Evolutionary conservation across 2,113 vertebrate species (phyloP).

Genomic region (Eptatretus burgeri): DNA sequence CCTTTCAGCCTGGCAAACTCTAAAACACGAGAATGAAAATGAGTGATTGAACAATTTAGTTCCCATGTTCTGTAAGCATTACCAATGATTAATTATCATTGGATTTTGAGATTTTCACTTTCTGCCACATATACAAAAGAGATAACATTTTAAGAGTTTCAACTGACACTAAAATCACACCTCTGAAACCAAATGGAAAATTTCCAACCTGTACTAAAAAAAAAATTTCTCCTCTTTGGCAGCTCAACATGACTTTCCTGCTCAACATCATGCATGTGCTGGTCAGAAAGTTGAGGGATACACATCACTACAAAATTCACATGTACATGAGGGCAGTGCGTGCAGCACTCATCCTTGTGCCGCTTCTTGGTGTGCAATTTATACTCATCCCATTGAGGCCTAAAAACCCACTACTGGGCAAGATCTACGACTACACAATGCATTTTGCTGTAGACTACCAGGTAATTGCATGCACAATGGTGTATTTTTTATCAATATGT

Average conservation of each 20-base stretch:
- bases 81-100: too few relatives aligned
- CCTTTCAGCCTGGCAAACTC: too few relatives aligned
- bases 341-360: constrained; percentile 74
- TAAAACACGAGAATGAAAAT: too few relatives aligned
- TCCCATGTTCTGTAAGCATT: too few relatives aligned
- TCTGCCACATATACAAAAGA: not conserved
- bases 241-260: constrained; percentile 90
- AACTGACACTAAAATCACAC: not conserved
- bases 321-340: constrained; percentile 96
- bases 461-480: constrained; percentile 19
- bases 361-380: constrained; percentile 67
- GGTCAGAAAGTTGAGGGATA: constrained; percentile 88
- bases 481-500: not conserved
- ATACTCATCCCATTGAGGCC: constrained; percentile 69
- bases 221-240: constrained; percentile 8
- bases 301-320: constrained; percentile 71
- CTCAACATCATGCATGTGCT: constrained; percentile 85
- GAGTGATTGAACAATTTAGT: too few relatives aligned
- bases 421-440: constrained; percentile 79
- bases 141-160: not conserved
- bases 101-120: too few relatives aligned
- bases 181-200: not conserved
- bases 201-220: not conserved
- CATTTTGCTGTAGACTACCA: constrained; percentile 83
- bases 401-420: constrained; percentile 34